Evolutionary conservation across 2,888 invertebrate species (phyloP), one percentile per base, ranked within the genome.

Genomic region (Kuschelorhynchus macadamiae): DNA sequence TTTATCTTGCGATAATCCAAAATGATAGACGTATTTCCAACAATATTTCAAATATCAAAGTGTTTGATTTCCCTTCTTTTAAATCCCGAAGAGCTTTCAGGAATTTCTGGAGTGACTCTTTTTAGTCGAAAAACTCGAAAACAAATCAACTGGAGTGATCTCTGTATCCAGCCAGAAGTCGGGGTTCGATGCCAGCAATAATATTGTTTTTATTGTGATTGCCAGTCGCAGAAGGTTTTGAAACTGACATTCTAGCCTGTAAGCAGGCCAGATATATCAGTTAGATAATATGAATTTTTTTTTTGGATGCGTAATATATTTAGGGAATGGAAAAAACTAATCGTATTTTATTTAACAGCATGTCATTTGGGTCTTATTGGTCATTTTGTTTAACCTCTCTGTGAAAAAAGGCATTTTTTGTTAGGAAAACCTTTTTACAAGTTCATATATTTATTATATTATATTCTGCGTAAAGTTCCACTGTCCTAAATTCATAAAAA

Each of bases 181-280:
- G 63, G 53, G 56, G 68, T 71, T 72, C 73, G 74, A 75, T 75
- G 68, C 72, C 66, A 65, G 73, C 72, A 71, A 74, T 72, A 73
- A 73, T 76, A 76, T 75, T 75, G 76, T 76, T 76, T 76, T 76
- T 76, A 75, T 76, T 76, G 74, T 75, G 76, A 74, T 73, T 71
- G 71, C 73, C 67, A 63, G 62, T 67, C 63, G 61, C 61, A 50
- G 67, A 47, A 67, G 56, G 42, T 39, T 20, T 25, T 16, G 49
- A 9, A 42, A 47, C 12, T 8, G n/a, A 36, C 21, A 9, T 36
- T n/a, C 39, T 20, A 21, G 42, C 1, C 1, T 11, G n/a, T 21
- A 3, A 42, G 9, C 18, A 59, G 59, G 59, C 65, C 57, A 18
- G 42, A 64, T 25, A 49, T 14, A 16, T 46, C 18, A 18, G n/a